Evolutionary conservation across 1,140 invertebrate genomes (phyloP).

Genomic region (Globodera rostochiensis): DNA sequence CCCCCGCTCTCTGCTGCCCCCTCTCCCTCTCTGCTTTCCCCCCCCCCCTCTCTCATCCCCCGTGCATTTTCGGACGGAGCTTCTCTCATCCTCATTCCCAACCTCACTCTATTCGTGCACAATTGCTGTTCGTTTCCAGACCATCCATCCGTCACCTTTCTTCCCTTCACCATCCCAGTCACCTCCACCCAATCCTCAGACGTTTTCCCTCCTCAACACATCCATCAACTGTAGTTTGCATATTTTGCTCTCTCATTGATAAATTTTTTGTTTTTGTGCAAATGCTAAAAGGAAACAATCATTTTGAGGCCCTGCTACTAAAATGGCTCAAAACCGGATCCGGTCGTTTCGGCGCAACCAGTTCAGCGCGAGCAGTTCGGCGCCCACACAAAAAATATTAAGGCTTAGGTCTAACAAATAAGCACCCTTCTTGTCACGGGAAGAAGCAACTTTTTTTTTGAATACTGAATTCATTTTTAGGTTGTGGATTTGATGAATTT

Average conservation of each 20-base stretch:
- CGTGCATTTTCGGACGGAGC: neutral
- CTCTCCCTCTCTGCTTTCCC: too few species aligned
- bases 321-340: too few species aligned
- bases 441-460: too few species aligned
- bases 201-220: neutral
- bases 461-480: too few species aligned
- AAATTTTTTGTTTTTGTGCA: neutral
- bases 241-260: neutral
- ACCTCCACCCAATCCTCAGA: neutral
- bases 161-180: neutral
- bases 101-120: constrained; percentile 11
- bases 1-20: neutral
- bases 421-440: too few species aligned
- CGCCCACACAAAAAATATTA: too few species aligned
- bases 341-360: too few species aligned
- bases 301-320: too few species aligned
- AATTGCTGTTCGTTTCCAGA: neutral
- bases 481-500: too few species aligned
- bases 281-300: too few species aligned
- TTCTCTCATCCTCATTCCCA: neutral
- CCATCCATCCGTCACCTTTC: constrained; percentile 8
- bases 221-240: neutral
- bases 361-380: too few species aligned
- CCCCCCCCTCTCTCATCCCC: neutral
- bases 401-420: too few species aligned